Evolutionary conservation across 2,888 invertebrate genomes (phyloP), one percentile per base, ranked within the genome.

Genomic region (Lacanobia oleracea): DNA sequence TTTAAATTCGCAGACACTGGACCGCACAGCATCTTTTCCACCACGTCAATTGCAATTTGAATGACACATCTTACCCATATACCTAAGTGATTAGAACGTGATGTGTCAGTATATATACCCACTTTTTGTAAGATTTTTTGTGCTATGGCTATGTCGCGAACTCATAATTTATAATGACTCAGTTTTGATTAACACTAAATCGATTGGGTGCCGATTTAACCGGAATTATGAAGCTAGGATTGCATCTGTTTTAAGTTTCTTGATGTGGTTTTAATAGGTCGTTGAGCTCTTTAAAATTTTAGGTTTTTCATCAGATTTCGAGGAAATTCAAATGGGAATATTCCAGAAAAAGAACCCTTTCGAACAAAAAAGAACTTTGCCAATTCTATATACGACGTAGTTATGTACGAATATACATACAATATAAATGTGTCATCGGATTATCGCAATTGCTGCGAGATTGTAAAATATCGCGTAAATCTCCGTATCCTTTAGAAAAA

Each of bases 71-170:
- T n/a, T 27, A 60, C n/a, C 54, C 43, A 72, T 54, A 23, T n/a
- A 64, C 23, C 10, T 37, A 21, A 54, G 21, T 78, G 43, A 50
- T 71, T 71, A 75, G 43, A 57, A 67, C 50, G 18, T 51, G 61
- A 62, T 62, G 62, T 79, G 66, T 66, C 64, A 54, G 33, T 62
- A 54, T 64, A 48, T n/a, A 57, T 60, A 54, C 18, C 63, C 18
- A 77, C 12, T 82, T 81, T 81, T 81, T 81, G 67, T 60, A 8
- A 21, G 6, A 0, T 67, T 65, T 77, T 81, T 82, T 74, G 37
- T 67, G 12, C 5, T 14, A n/a, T 9, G 23, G 21, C 61, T 1
- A 18, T 9, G n/a, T 27, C 59, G 12, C 50, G 16, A 65, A 54
- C 37, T 56, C 21, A 62, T 69, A 62, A 60, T 45, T 45, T 48